Evolutionary conservation across 2,888 invertebrate genomes (phyloP).

Genomic region (Tigriopus californicus): DNA sequence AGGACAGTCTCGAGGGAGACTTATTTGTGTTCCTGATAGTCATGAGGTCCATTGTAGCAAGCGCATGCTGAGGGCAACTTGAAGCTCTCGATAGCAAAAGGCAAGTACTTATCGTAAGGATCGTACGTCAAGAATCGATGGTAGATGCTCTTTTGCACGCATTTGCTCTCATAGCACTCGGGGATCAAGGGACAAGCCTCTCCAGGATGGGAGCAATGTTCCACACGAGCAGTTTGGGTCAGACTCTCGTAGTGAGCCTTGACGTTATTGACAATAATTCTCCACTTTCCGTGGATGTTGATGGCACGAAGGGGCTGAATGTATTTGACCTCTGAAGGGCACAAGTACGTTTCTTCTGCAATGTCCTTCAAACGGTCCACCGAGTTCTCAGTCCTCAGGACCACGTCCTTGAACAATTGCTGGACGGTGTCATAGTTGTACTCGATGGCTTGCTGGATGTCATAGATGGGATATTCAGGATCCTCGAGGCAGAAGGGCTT

Average conservation of each 20-base stretch:
- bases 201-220: conserved; percentile 19
- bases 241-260: conserved; percentile 20
- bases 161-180: conserved; percentile 21
- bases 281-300: conserved; percentile 22
- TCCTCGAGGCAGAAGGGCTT: conserved; percentile 17
- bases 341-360: conserved; percentile 20
- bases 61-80: conserved; percentile 20
- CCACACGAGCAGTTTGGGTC: conserved; percentile 20
- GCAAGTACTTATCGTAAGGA: conserved; percentile 20
- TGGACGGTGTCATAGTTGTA: conserved; percentile 18
- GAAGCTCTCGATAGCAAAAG: conserved; percentile 20
- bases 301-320: conserved; percentile 21
- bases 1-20: no score
- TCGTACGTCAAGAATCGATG: conserved; percentile 20
- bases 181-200: conserved; percentile 21
- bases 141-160: conserved; percentile 22
- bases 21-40: background rate
- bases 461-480: conserved; percentile 18
- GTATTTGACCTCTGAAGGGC: conserved; percentile 21
- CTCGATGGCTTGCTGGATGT: conserved; percentile 18
- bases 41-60: conserved; percentile 18
- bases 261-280: conserved; percentile 21
- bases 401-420: conserved; percentile 19
- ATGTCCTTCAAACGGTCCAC: conserved; percentile 18
- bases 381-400: conserved; percentile 20